Evolutionary conservation across 2,888 invertebrate species (phyloP).

Genomic region (Agrotis ipsilon): DNA sequence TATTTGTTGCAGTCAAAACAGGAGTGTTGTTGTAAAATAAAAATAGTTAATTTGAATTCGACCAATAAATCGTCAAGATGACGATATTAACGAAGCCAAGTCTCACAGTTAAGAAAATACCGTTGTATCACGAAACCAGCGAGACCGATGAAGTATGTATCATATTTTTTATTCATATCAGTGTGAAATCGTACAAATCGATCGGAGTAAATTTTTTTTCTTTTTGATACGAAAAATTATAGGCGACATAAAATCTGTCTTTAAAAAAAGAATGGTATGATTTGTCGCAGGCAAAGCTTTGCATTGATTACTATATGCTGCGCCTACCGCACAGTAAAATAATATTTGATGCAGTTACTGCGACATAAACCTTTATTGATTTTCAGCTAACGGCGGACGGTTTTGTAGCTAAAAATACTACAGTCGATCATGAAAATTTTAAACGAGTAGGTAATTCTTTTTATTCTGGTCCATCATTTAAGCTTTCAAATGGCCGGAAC

Average conservation of each 20-base stretch:
- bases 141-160: slow-evolving; percentile 78
- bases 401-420: slow-evolving; percentile 47
- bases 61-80: slow-evolving; percentile 86
- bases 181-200: slow-evolving; percentile 33
- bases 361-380: slow-evolving; percentile 57
- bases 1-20: slow-evolving; percentile 51
- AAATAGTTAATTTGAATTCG: slow-evolving; percentile 36
- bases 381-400: slow-evolving; percentile 32
- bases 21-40: slow-evolving; percentile 44
- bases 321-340: slow-evolving; percentile 30
- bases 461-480: slow-evolving; percentile 19
- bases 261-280: background rate
- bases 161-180: slow-evolving; percentile 6
- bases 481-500: slow-evolving; percentile 20
- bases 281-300: background rate
- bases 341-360: slow-evolving; percentile 36
- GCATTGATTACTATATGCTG: background rate
- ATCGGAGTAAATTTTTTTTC: slow-evolving; percentile 40
- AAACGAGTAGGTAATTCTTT: slow-evolving; percentile 24
- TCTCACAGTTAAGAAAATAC: slow-evolving; percentile 93
- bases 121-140: slow-evolving; percentile 91
- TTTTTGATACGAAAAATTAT: background rate
- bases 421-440: slow-evolving; percentile 18
- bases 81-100: slow-evolving; percentile 95
- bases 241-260: background rate